Percentiles rank a stretch among this genome's conserved stretches.
Evolutionary conservation across 1,140 invertebrate genomes (phyloP).

Genomic region (Vollenhovia emeryi): DNA sequence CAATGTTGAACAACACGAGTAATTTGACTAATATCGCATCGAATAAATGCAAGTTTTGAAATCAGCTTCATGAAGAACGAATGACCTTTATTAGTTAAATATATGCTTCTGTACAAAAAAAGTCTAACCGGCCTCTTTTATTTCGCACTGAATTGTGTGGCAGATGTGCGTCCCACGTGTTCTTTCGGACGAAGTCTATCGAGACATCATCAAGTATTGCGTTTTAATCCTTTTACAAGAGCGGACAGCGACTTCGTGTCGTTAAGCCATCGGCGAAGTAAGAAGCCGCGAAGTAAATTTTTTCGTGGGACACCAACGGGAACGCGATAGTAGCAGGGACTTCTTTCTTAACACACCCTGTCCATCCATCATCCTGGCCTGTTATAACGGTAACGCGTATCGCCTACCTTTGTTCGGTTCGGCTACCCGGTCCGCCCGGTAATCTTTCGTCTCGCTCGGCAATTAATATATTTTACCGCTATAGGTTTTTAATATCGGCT

Average conservation of each 20-base stretch:
- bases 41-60: not conserved
- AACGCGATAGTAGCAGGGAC: slow-evolving; percentile 55
- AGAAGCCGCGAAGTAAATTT: slow-evolving; percentile 42
- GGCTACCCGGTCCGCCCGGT: slow-evolving; percentile 41
- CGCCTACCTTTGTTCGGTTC: slow-evolving; percentile 68
- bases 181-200: slow-evolving; percentile 17
- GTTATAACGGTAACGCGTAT: slow-evolving; percentile 71
- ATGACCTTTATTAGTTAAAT: not conserved
- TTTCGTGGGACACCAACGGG: slow-evolving; percentile 40
- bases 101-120: not conserved
- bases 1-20: not conserved
- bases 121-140: not conserved
- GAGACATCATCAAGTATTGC: slow-evolving; percentile 12
- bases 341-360: slow-evolving; percentile 65
- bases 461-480: slow-evolving; percentile 74
- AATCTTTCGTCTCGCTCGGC: slow-evolving; percentile 63
- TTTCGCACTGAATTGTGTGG: not conserved
- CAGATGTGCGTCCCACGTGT: not conserved
- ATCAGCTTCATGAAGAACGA: not conserved
- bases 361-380: slow-evolving; percentile 69
- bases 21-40: not conserved
- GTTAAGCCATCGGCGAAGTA: slow-evolving; percentile 25
- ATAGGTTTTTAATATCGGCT: slow-evolving; percentile 63
- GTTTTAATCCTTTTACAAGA: slow-evolving; percentile 23
- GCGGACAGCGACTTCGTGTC: not conserved